Conservation (phyloP, 1,140 invertebrate species). For the Trichomalopsis sarcophagae region DNA sequence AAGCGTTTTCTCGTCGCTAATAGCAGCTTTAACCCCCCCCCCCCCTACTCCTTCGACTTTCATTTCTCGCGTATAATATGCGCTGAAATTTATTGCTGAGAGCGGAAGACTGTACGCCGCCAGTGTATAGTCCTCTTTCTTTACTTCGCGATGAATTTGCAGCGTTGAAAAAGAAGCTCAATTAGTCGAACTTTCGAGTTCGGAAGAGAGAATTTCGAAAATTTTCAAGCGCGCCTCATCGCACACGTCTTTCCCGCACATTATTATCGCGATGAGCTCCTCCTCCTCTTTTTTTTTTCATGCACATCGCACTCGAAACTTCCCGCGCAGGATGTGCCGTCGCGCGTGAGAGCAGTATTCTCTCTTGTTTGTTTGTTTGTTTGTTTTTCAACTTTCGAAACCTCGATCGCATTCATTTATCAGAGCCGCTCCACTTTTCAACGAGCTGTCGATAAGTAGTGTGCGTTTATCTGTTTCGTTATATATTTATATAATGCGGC, state of each 20-base stretch:
- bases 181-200: too few species aligned
- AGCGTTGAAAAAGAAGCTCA: too few species aligned
- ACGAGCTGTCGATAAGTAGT: neutral
- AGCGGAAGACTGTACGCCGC: neutral
- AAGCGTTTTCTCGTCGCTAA: slow-evolving; percentile 16
- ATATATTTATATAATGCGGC: neutral
- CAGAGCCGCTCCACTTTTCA: neutral
- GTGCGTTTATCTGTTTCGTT: neutral
- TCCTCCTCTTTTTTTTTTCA: neutral
- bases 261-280: neutral
- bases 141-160: too few species aligned
- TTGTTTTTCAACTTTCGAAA: neutral
- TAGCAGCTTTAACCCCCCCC: slow-evolving; percentile 15
- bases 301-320: neutral
- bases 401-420: slow-evolving; percentile 6
- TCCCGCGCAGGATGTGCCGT: neutral
- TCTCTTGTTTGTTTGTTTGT: neutral
- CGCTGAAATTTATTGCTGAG: neutral
- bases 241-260: neutral
- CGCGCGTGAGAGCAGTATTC: neutral
- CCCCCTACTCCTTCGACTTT: neutral
- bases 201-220: neutral
- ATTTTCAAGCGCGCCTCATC: neutral
- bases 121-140: too few species aligned
- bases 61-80: neutral